Conservation (phyloP, 2,797 vertebrate genomes). For the Danionella dracula region DNA sequence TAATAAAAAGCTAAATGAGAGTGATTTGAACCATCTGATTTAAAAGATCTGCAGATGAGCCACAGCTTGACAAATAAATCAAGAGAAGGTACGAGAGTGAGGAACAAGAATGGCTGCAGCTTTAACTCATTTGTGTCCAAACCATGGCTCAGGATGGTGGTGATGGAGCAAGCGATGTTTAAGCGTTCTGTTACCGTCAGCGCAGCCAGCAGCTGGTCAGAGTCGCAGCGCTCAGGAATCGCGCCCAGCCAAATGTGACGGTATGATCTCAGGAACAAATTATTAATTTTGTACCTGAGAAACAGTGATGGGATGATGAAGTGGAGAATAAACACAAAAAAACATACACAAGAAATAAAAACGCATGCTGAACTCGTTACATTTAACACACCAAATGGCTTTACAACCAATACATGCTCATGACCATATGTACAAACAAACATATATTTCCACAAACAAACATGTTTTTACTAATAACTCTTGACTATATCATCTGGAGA, state of each 20-base stretch:
- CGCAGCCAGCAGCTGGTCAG: conserved; percentile 94
- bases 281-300: conserved; percentile 97
- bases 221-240: conserved; percentile 92
- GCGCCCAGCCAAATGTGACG: conserved; percentile 94
- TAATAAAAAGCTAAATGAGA: too few relatives aligned
- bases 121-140: conserved; percentile 56
- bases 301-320: conserved; percentile 72
- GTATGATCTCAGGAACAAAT: conserved; percentile 98
- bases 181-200: conserved; percentile 92
- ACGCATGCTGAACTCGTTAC: conserved; percentile 42
- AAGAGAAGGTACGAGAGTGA: too few relatives aligned
- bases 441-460: too few relatives aligned
- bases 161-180: conserved; percentile 58
- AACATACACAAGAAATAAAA: conserved; percentile 22
- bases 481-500: too few relatives aligned
- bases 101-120: too few relatives aligned
- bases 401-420: neutral
- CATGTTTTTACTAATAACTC: too few relatives aligned
- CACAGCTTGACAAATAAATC: too few relatives aligned
- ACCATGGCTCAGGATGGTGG: conserved; percentile 65
- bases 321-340: conserved; percentile 11
- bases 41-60: too few relatives aligned
- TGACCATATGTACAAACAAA: neutral
- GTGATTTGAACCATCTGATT: too few relatives aligned
- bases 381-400: too few relatives aligned